These are phyloP conservation scores for Fistularia tabacaria DNA, from an alignment of 2,797 vertebrate species.

Conservation along the genomic window DNA sequence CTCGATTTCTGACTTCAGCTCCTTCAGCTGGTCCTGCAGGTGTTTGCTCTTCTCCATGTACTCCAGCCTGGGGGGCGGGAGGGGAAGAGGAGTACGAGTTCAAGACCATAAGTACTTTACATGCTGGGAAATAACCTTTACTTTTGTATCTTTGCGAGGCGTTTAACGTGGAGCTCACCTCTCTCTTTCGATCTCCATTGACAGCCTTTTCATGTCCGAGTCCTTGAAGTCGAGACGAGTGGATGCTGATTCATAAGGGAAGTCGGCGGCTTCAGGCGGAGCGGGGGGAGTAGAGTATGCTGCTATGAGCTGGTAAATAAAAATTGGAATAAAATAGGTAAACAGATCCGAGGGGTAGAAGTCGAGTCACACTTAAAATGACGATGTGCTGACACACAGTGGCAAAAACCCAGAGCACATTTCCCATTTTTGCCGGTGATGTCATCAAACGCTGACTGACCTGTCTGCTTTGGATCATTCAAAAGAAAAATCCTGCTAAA, in stretches of 20 bases:
- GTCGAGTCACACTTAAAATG: no score
- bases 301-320: slow-evolving; percentile 69
- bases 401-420: no score
- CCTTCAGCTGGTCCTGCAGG: slow-evolving; percentile 89
- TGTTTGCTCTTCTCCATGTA: slow-evolving; percentile 93
- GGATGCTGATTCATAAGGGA: slow-evolving; percentile 70
- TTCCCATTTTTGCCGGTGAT: no score
- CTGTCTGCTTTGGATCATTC: no score
- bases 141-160: background rate
- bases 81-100: no score
- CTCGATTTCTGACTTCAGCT: slow-evolving; percentile 88
- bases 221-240: slow-evolving; percentile 84
- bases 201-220: slow-evolving; percentile 89
- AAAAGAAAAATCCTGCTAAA: no score
- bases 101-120: no score
- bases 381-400: no score
- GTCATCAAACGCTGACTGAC: no score
- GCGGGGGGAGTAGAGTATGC: slow-evolving; percentile 72
- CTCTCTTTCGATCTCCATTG: slow-evolving; percentile 92
- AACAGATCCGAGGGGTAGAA: background rate
- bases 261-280: slow-evolving; percentile 71
- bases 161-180: slow-evolving; percentile 62
- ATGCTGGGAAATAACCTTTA: no score
- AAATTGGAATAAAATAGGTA: background rate
- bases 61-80: slow-evolving; percentile 78